Evolutionary conservation across 2,888 invertebrate genomes (phyloP), one percentile per base, ranked within the genome.

Genomic region (Nebria salina): DNA sequence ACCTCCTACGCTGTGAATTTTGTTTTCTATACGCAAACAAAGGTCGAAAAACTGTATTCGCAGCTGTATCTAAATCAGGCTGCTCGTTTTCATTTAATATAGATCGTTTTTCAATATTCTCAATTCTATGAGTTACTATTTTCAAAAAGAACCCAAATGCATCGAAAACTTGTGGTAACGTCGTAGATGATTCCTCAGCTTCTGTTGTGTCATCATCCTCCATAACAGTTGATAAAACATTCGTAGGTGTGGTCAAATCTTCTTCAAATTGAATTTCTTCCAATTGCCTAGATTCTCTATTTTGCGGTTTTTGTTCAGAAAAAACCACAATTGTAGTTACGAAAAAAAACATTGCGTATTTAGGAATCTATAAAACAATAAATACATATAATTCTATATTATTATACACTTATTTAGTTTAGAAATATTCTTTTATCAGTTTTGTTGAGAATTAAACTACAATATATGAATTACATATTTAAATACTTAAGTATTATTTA

Each of bases 11-110:
- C 65, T 78, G 78, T 0, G 34, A 72, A 73, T 78, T 78, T 73
- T 78, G 78, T 73, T 73, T 54, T 42, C 81, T 72, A 42, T 81
- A 81, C 7, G 76, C 81, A 73, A 81, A 81, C 25, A 81, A 41
- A 5, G 81, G 81, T 25, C 81, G 64, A 65, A 81, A 81, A 0
- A 81, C 76, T 20, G 81, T 81, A 66, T 81, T 81, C 0, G 81
- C 81, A 0, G 81, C 81, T 25, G 81, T 81, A 13, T 81, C 81
- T 8, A 81, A 26, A 43, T 81, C 81, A 72, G 76, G 72, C 5
- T 6, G 9, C 1, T 70, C 15, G 15, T 76, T 65, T 8, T 76
- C 65, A 11, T 54, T 64, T 20, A 25, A 15, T 15, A 76, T 43
- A 25, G 81, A 81, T 42, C 81, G 13, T 20, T 81, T 81, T 20